phyloP scores from a whole-genome alignment of 2,888 invertebrate genomes.

The Limnephilus marmoratus region DNA sequence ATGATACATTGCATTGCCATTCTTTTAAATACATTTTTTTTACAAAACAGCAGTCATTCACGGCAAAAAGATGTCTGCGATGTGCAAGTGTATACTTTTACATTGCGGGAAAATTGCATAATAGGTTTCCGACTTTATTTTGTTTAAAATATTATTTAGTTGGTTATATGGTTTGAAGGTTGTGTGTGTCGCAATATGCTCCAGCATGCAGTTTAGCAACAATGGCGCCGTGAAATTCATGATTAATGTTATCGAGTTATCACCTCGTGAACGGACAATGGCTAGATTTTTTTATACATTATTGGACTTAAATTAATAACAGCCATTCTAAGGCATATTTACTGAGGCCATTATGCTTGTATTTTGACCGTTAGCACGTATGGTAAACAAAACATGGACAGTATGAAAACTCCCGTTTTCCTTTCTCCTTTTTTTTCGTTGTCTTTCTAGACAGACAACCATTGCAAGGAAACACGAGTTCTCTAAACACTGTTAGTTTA shows the following conservation, averaged over 20 bases:
- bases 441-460: neutral
- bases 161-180: neutral
- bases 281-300: neutral
- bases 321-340: neutral
- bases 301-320: neutral
- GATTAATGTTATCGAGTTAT: neutral
- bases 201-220: neutral
- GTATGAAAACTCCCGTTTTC: neutral
- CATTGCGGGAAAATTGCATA: conserved; percentile 2
- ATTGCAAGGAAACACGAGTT: neutral
- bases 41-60: neutral
- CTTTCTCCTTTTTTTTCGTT: neutral
- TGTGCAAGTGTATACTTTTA: neutral
- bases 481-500: too few species aligned
- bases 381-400: neutral
- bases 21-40: neutral
- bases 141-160: neutral
- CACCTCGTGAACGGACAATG: neutral
- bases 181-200: neutral
- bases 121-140: neutral
- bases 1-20: conserved; percentile 10
- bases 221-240: neutral
- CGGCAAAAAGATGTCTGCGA: neutral
- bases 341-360: neutral
- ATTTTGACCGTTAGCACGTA: neutral